Evolutionary conservation across 2,888 invertebrate genomes (phyloP).

Genomic region (Nomada ruficornis): DNA sequence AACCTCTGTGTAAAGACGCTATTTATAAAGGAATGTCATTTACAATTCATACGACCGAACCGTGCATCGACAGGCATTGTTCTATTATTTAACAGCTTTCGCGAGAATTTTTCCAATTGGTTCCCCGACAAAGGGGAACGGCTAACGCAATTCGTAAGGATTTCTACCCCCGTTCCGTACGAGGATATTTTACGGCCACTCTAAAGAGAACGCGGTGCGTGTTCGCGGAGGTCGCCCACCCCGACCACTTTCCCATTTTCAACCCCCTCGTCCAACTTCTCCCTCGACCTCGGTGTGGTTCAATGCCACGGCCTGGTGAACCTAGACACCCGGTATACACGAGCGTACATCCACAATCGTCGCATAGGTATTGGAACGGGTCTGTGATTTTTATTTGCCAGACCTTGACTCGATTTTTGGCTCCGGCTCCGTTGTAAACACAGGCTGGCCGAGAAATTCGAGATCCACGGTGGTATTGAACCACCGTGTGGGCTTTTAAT

Average conservation of each 20-base stretch:
- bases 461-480: not conserved
- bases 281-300: constrained; percentile 42
- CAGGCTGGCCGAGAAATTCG: constrained; percentile 47
- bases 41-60: no score
- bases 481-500: constrained; percentile 19
- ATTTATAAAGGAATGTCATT: no score
- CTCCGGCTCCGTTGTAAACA: constrained; percentile 29
- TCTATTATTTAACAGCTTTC: no score
- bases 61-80: no score
- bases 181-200: constrained; percentile 6
- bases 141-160: not conserved
- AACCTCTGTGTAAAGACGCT: no score
- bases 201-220: constrained; percentile 10
- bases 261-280: constrained; percentile 18
- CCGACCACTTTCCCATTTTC: constrained; percentile 32
- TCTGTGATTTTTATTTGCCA: constrained; percentile 57
- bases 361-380: not conserved
- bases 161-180: not conserved
- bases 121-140: not conserved
- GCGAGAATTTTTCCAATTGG: not conserved
- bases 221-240: constrained; percentile 37
- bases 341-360: not conserved
- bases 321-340: constrained; percentile 63
- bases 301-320: constrained; percentile 70
- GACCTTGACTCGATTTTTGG: constrained; percentile 72